These are phyloP conservation scores for Anoplophora glabripennis DNA, from an alignment of 1,140 invertebrate species.

Conservation along the genomic window DNA sequence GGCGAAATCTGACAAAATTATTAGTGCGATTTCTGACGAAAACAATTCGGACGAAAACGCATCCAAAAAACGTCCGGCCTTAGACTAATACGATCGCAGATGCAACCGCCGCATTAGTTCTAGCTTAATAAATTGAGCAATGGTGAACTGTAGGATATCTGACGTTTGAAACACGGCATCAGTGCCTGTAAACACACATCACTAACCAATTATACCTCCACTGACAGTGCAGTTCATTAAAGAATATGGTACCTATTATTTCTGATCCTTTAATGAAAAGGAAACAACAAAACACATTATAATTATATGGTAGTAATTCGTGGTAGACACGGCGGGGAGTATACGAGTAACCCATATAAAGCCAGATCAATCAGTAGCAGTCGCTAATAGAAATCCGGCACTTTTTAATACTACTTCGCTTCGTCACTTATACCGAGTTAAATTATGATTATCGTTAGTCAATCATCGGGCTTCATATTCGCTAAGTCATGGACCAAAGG, in stretches of 20 bases:
- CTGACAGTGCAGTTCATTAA: constrained; percentile 9
- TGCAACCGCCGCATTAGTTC: too few species aligned
- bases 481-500: constrained; percentile 25
- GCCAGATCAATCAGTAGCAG: constrained; percentile 30
- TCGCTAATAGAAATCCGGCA: constrained; percentile 30
- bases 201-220: too few species aligned
- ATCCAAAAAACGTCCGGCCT: too few species aligned
- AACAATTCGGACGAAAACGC: too few species aligned
- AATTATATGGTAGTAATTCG: constrained; percentile 17
- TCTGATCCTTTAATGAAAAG: constrained; percentile 32
- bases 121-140: constrained; percentile 7
- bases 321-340: constrained; percentile 27
- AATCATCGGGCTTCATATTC: constrained; percentile 33
- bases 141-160: constrained; percentile 12
- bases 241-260: constrained; percentile 26
- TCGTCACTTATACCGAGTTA: constrained; percentile 31
- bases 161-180: constrained; percentile 2
- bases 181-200: too few species aligned
- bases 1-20: too few species aligned
- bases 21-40: too few species aligned
- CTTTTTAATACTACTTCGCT: constrained; percentile 30
- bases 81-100: too few species aligned
- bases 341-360: constrained; percentile 2
- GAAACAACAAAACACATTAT: constrained; percentile 30
- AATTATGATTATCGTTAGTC: constrained; percentile 35